phyloP scores from a whole-genome alignment of 2,113 vertebrate species.

The Grallaria varia region DNA sequence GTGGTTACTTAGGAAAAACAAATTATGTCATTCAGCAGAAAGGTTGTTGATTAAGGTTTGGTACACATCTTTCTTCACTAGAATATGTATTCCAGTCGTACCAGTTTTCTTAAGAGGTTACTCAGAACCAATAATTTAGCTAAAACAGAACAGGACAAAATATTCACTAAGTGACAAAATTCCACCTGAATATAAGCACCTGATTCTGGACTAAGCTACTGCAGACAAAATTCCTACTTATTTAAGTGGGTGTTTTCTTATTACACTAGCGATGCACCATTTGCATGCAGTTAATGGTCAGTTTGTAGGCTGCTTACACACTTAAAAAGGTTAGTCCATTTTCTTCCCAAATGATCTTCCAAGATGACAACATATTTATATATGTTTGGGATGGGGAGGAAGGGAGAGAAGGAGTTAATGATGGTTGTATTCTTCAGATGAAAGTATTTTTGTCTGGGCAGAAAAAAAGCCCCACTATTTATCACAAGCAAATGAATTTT shows the following conservation, averaged over 20 bases:
- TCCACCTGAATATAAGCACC: neutral
- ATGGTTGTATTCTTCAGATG: neutral
- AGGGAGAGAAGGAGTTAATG: neutral
- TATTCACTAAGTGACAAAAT: neutral
- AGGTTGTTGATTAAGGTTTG: neutral
- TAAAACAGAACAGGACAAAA: neutral
- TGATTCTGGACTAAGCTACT: neutral
- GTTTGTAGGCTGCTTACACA: neutral
- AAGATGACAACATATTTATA: neutral
- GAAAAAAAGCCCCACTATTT: neutral
- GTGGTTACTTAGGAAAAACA: conserved; percentile 1
- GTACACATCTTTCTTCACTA: neutral
- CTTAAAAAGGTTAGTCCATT: neutral
- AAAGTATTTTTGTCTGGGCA: neutral
- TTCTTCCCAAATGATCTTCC: neutral
- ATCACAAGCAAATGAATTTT: neutral
- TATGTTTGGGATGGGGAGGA: neutral
- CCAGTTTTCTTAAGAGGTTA: neutral
- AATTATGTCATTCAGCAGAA: neutral
- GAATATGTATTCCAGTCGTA: neutral
- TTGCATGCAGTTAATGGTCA: neutral
- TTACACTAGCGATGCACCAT: neutral
- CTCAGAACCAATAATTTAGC: neutral
- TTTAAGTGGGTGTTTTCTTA: neutral
- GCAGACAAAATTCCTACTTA: neutral